Conservation (phyloP, 1,140 invertebrate species). For the Eueides isabella region DNA sequence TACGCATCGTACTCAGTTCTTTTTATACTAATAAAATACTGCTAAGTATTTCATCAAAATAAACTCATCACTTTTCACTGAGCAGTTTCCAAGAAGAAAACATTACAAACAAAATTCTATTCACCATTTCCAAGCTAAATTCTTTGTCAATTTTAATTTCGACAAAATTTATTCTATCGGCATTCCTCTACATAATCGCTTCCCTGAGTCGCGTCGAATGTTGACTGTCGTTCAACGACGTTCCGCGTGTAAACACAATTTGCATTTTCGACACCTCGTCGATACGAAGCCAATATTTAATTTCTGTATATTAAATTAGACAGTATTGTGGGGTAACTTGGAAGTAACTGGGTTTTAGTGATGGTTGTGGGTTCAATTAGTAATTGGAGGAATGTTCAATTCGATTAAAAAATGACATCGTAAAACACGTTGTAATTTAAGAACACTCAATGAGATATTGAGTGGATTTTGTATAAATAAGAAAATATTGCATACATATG, state of each 20-base stretch:
- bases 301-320: slow-evolving; percentile 29
- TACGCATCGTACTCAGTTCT: too few species aligned
- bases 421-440: too few species aligned
- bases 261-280: slow-evolving; percentile 55
- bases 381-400: too few species aligned
- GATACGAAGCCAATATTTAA: slow-evolving; percentile 52
- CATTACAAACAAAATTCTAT: not conserved
- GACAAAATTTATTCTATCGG: slow-evolving; percentile 19
- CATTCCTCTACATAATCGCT: slow-evolving; percentile 21
- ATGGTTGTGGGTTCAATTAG: not conserved
- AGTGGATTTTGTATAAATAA: too few species aligned
- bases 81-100: not conserved
- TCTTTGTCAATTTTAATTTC: slow-evolving; percentile 16
- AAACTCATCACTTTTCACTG: not conserved
- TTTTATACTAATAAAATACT: too few species aligned
- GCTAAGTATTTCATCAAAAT: too few species aligned
- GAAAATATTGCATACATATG: too few species aligned
- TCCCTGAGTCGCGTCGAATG: slow-evolving; percentile 33
- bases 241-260: slow-evolving; percentile 56
- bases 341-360: not conserved
- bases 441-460: too few species aligned
- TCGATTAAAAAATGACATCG: too few species aligned
- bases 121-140: not conserved
- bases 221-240: slow-evolving; percentile 51
- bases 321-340: not conserved